Evolutionary conservation across 1,140 invertebrate species (phyloP).

Genomic region (Leptestheria dahalacensis): DNA sequence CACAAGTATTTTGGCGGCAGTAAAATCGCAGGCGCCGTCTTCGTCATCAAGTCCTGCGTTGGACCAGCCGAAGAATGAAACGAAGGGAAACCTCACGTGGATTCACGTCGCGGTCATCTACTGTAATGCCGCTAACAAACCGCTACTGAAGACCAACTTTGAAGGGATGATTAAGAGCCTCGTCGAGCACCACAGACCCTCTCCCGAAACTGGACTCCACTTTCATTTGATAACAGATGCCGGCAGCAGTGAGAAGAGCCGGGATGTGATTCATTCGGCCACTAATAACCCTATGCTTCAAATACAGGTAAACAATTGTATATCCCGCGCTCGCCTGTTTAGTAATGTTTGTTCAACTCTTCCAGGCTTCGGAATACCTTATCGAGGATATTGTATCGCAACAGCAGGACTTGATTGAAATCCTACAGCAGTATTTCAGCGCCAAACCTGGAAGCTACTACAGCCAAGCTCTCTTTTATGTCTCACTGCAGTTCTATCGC

Average conservation of each 20-base stretch:
- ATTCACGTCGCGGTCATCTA: slow-evolving; percentile 8
- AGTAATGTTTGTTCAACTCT: slow-evolving; percentile 21
- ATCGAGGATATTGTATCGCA: slow-evolving; percentile 41
- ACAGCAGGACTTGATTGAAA: slow-evolving; percentile 45
- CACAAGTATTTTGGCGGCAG: too few species aligned
- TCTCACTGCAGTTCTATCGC: slow-evolving; percentile 57
- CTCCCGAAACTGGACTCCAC: background rate
- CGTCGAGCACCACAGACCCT: background rate
- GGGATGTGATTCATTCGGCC: slow-evolving; percentile 34
- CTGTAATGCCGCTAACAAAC: slow-evolving; percentile 2
- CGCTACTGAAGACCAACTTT: slow-evolving; percentile 1
- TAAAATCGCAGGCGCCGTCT: background rate
- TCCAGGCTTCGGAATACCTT: slow-evolving; percentile 43
- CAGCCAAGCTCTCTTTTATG: slow-evolving; percentile 62
- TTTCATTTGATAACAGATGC: slow-evolving; percentile 52
- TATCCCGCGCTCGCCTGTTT: slow-evolving; percentile 23
- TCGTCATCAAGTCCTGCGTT: slow-evolving; percentile 1
- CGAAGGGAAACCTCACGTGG: background rate
- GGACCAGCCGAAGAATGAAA: background rate
- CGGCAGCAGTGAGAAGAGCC: slow-evolving; percentile 42
- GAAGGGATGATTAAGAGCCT: background rate
- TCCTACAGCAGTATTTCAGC: slow-evolving; percentile 58
- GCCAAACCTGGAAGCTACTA: slow-evolving; percentile 63
- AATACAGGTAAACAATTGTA: slow-evolving; percentile 29
- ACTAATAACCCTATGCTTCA: slow-evolving; percentile 29